These are phyloP conservation scores for Cenopis cana DNA, from an alignment of 2,888 invertebrate species.

Conservation along the genomic window DNA sequence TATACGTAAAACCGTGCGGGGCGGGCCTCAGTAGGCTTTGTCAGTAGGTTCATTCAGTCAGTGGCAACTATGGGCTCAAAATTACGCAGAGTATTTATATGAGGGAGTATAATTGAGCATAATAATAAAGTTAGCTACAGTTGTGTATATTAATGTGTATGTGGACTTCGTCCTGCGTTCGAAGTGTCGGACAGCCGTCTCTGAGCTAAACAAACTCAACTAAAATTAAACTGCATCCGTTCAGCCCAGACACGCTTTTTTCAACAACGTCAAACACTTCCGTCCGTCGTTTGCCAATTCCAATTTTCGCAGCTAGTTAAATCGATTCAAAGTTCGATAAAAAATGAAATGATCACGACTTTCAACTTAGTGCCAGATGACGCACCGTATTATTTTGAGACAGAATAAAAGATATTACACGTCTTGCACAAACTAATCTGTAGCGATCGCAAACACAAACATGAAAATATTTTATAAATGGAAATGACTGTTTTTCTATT, in stretches of 20 bases:
- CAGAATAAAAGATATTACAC: slow-evolving; percentile 25
- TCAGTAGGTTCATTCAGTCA: too few relatives aligned
- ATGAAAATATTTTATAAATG: too few relatives aligned
- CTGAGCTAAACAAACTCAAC: slow-evolving; percentile 15
- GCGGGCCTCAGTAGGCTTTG: too few relatives aligned
- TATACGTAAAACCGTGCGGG: too few relatives aligned
- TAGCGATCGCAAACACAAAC: neutral
- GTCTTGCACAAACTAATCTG: neutral
- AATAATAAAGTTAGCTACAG: neutral
- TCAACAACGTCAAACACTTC: slow-evolving; percentile 37
- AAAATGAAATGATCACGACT: slow-evolving; percentile 31
- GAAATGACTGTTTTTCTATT: too few relatives aligned
- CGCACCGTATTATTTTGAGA: slow-evolving; percentile 20
- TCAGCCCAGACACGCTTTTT: slow-evolving; percentile 36
- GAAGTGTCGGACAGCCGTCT: slow-evolving; percentile 1
- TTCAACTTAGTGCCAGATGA: slow-evolving; percentile 37
- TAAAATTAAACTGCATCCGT: slow-evolving; percentile 43
- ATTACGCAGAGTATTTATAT: too few relatives aligned
- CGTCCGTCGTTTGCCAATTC: slow-evolving; percentile 41
- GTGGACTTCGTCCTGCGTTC: neutral
- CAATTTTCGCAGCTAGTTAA: slow-evolving; percentile 42
- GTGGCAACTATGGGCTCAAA: too few relatives aligned
- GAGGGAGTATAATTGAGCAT: too few relatives aligned
- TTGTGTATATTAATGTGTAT: neutral
- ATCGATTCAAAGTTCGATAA: slow-evolving; percentile 41